Conservation (phyloP, 2,888 invertebrate species). For the Drosophila mimica region DNA sequence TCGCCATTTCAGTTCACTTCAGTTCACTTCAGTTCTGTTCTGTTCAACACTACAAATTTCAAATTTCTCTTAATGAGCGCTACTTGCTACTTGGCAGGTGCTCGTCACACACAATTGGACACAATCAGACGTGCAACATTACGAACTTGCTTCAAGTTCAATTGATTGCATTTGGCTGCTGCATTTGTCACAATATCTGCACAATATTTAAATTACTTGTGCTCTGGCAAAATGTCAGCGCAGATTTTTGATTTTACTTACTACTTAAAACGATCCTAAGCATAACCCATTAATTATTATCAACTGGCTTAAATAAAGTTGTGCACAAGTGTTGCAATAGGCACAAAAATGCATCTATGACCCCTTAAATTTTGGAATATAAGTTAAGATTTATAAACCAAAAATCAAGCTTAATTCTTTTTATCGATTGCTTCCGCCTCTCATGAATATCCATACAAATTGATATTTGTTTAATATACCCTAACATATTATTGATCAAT, state of each 20-base stretch:
- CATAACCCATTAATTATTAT: not conserved
- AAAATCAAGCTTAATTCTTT: not conserved
- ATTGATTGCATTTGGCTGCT: not conserved
- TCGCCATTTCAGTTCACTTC: not conserved
- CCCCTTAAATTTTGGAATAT: too few relatives aligned
- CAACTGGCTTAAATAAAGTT: not conserved
- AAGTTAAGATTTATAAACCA: not conserved
- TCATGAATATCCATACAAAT: not conserved
- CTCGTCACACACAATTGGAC: constrained; percentile 13
- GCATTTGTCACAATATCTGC: not conserved
- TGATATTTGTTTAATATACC: too few relatives aligned
- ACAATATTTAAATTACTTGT: not conserved
- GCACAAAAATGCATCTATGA: not conserved
- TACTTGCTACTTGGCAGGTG: constrained; percentile 37
- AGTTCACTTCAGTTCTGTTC: not conserved
- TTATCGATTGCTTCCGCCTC: not conserved
- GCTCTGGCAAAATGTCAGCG: too few relatives aligned
- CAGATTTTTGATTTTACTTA: not conserved
- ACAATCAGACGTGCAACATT: constrained; percentile 14
- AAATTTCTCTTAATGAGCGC: constrained; percentile 36
- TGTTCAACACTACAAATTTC: not conserved
- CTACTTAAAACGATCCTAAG: not conserved
- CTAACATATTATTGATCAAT: too few relatives aligned
- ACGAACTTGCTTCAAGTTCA: not conserved
- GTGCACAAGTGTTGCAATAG: not conserved